A percentile compares a stretch with the other conserved stretches of the same genome.
phyloP scores from a whole-genome alignment of 2,797 vertebrate genomes.

The Heliangelus exortis region DNA sequence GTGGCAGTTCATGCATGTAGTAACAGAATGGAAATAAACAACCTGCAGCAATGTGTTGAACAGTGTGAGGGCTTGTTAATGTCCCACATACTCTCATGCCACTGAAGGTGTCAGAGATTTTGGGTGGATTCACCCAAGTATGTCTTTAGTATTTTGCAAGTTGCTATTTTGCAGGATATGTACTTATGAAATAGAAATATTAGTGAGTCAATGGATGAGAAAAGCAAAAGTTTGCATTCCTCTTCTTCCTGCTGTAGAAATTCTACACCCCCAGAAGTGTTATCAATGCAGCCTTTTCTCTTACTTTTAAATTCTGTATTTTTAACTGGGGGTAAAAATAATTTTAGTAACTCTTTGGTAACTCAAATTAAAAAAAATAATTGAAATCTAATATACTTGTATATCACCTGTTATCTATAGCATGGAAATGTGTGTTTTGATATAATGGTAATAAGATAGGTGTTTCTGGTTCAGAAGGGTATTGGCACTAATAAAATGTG shows the following conservation, averaged over 20 bases:
- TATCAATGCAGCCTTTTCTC: neutral
- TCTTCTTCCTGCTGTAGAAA: neutral
- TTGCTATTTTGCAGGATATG: neutral
- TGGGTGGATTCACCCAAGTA: neutral
- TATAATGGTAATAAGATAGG: neutral
- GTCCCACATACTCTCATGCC: neutral
- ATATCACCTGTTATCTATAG: neutral
- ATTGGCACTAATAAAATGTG: neutral
- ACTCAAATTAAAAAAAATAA: neutral
- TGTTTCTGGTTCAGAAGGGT: neutral
- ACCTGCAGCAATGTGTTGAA: slow-evolving; percentile 41
- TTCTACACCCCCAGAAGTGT: neutral
- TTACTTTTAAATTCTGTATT: neutral
- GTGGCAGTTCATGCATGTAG: slow-evolving; percentile 67
- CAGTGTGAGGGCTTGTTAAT: slow-evolving; percentile 51
- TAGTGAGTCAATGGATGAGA: neutral
- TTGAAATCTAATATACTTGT: neutral
- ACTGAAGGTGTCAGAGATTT: neutral
- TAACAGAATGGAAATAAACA: slow-evolving; percentile 73
- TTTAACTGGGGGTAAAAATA: neutral
- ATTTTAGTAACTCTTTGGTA: neutral
- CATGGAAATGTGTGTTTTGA: neutral
- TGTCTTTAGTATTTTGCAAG: slow-evolving; percentile 1
- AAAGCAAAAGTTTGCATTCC: neutral
- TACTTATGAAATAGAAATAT: neutral